Conservation (phyloP, 1,140 invertebrate species). For the Rhynchophorus ferrugineus region DNA sequence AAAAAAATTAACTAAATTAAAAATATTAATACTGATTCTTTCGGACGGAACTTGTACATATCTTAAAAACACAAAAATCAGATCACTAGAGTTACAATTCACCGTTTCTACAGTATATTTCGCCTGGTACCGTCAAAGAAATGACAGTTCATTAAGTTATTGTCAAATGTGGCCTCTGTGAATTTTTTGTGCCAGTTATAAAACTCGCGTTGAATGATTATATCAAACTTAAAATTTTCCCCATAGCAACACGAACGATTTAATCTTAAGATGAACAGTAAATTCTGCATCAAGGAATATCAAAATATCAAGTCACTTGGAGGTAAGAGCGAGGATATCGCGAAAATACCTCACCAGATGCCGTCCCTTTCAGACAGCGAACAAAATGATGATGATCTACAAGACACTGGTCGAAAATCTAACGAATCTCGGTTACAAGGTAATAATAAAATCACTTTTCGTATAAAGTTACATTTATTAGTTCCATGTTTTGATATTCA, state of each 20-base stretch:
- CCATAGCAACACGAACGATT: no score
- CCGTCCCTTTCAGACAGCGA: neutral
- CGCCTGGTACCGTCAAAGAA: neutral
- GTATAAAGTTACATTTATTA: neutral
- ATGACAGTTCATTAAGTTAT: neutral
- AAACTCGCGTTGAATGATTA: neutral
- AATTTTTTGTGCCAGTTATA: neutral
- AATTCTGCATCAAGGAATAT: neutral
- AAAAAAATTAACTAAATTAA: no score
- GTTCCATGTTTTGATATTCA: neutral
- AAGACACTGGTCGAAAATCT: neutral
- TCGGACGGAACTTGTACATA: no score
- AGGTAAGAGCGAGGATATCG: no score
- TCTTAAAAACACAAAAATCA: no score
- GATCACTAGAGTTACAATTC: no score
- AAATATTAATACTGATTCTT: no score
- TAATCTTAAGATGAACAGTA: neutral
- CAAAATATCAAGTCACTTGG: no score
- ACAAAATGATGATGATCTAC: neutral
- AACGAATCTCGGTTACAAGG: slow-evolving; percentile 9
- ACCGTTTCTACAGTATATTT: no score
- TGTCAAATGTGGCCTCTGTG: neutral
- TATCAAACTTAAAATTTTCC: no score
- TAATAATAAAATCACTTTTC: neutral
- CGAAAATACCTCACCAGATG: neutral